Conservation (phyloP, 2,797 vertebrate species). For the Rhadinocentrus ornatus region DNA sequence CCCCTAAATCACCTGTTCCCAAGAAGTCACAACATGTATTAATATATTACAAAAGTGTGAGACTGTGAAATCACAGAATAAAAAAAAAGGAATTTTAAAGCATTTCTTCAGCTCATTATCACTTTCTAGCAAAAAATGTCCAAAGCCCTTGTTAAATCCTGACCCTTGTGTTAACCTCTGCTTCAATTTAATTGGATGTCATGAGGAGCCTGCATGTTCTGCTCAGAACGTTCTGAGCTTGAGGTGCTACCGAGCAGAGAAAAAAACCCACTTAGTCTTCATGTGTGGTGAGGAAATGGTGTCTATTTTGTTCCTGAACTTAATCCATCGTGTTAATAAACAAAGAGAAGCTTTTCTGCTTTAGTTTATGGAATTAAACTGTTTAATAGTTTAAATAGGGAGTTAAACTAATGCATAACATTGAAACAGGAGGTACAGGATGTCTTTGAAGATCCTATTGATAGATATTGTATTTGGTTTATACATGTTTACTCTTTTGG, state of each 20-base stretch:
- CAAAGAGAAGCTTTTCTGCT: no score
- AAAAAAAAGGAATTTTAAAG: not conserved
- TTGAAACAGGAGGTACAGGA: no score
- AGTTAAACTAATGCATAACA: no score
- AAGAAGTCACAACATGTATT: not conserved
- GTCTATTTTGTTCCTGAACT: no score
- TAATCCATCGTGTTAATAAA: no score
- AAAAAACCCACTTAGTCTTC: not conserved
- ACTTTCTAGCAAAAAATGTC: slow-evolving; percentile 1
- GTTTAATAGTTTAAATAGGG: no score
- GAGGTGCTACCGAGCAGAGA: not conserved
- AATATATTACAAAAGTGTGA: slow-evolving; percentile 1
- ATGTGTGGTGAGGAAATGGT: no score
- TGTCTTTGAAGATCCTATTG: no score
- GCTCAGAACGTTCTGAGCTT: not conserved
- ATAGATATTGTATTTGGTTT: no score
- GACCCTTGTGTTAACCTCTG: slow-evolving; percentile 19
- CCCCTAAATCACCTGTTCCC: not conserved
- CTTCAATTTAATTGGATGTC: slow-evolving; percentile 35
- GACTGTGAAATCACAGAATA: not conserved
- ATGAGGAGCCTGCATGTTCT: slow-evolving; percentile 10
- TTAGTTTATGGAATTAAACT: no score
- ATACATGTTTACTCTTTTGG: no score
- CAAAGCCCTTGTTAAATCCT: slow-evolving; percentile 25
- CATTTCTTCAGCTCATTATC: slow-evolving; percentile 20